Base-by-base conservation (phyloP, 1,140 invertebrate species). In the Panonychus citri region DNA sequence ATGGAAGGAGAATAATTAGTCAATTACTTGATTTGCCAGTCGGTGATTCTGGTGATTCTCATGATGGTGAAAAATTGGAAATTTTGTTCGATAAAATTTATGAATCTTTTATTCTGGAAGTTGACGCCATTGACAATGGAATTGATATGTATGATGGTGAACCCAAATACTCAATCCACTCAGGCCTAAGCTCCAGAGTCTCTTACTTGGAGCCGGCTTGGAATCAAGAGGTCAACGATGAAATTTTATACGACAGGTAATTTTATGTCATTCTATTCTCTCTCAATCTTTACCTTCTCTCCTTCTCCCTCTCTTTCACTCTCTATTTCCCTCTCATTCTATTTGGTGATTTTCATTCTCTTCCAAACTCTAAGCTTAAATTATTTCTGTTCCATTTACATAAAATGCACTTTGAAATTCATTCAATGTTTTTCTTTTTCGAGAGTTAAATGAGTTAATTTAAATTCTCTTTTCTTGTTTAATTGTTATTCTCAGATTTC, bases 41-140 rank as follows among this genome's bases (percentile, higher is more conserved):
- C n/a, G 30, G 5, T 12, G 5, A 34, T 34, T 34, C 30, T n/a
- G n/a, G n/a, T n/a, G 30, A 34, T 34, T 34, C 30, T 34, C 60
- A 70, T 60, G 65, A 71, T 27, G 62, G 71, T 40, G 68, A 72
- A 50, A 66, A 1, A 63, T 69, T 59, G 65, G 77, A 76, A 55
- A 63, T 70, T 10, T 69, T 93, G n/a, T 95, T 78, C 66, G 74
- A 79, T 56, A 81, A 82, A 67, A 73, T 97, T 0, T 98, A 98
- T 71, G 78, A 87, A 57, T 76, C 76, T 53, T 85, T 98, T 57
- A 78, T 98, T 21, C 78, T 86, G 73, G 91, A 95, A 76, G 76
- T 98, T 57, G 94, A 98, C 74, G 91, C 80, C 5, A 84, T 95
- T 57, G 94, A 98, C 69, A 98, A 98, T 75, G 93, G 93, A 8